Conservation (phyloP, 2,888 invertebrate genomes). For the Cylloceria caligata region DNA sequence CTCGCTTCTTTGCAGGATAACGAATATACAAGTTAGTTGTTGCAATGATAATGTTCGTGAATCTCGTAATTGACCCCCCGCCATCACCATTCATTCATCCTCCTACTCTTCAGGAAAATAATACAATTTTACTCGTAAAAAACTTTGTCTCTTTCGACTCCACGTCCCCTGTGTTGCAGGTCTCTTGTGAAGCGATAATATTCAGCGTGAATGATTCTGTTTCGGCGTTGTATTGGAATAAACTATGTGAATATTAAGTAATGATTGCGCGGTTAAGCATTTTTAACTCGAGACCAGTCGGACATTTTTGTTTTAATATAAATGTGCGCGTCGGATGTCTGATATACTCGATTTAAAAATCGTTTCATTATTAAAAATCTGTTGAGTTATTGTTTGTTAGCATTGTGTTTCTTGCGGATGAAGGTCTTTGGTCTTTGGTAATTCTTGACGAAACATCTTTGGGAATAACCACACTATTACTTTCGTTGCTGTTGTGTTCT, state of each 20-base stretch:
- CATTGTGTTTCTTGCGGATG: no score
- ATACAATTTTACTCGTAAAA: constrained; percentile 28
- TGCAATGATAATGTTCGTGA: background rate
- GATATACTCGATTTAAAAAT: no score
- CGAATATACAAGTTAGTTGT: background rate
- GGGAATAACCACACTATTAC: no score
- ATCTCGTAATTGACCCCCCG: background rate
- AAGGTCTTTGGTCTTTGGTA: no score
- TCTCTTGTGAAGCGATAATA: background rate
- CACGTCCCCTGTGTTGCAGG: background rate
- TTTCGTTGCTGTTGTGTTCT: no score
- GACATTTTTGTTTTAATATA: no score
- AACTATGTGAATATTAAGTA: background rate
- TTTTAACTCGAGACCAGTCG: no score
- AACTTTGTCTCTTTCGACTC: constrained; percentile 22
- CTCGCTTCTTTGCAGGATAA: background rate
- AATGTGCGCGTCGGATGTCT: no score
- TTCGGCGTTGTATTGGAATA: background rate
- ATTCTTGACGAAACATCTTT: no score
- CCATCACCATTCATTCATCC: background rate
- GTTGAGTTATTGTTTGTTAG: no score
- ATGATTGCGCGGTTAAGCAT: no score
- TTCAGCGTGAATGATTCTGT: background rate
- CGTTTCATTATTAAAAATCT: no score
- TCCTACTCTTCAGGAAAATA: background rate